phyloP scores from a whole-genome alignment of 2,888 invertebrate genomes.

The Agrilus cyanescens region DNA sequence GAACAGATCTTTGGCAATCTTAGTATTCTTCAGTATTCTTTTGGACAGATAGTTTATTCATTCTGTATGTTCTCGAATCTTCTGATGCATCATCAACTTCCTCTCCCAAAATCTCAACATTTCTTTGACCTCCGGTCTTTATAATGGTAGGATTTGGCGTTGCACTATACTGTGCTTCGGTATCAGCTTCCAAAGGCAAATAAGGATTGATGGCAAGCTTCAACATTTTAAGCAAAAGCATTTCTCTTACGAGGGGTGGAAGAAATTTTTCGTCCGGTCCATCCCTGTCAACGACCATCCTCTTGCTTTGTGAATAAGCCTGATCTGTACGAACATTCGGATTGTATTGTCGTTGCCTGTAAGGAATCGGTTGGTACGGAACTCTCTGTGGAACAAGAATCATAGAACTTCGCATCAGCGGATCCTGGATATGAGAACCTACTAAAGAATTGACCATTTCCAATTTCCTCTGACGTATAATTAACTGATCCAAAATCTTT shows the following conservation, averaged over 20 bases:
- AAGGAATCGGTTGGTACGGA: no score
- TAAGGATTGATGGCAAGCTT: constrained; percentile 59
- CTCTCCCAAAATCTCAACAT: constrained; percentile 61
- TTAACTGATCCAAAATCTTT: constrained; percentile 51
- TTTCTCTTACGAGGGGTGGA: constrained; percentile 59
- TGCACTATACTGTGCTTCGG: constrained; percentile 25
- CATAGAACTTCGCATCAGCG: background rate
- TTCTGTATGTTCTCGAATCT: constrained; percentile 32
- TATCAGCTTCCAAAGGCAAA: constrained; percentile 28
- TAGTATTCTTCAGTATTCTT: constrained; percentile 1
- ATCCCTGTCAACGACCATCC: constrained; percentile 3
- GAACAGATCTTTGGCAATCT: background rate
- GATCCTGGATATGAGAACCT: constrained; percentile 25
- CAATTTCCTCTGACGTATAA: constrained; percentile 49
- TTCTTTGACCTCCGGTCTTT: constrained; percentile 50
- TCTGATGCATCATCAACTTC: constrained; percentile 36
- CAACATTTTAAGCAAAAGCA: constrained; percentile 57
- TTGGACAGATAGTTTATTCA: constrained; percentile 12
- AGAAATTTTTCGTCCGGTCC: constrained; percentile 48
- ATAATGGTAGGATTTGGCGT: constrained; percentile 39
- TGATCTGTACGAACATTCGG: background rate
- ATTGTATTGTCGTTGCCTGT: no score
- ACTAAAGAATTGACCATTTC: constrained; percentile 42
- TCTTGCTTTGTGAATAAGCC: background rate
- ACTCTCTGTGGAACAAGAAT: no score